Percentiles rank a stretch among this genome's conserved stretches.
These are phyloP conservation scores for Zosterops hypoxanthus DNA, from an alignment of 2,113 vertebrate genomes.

Conservation along the genomic window DNA sequence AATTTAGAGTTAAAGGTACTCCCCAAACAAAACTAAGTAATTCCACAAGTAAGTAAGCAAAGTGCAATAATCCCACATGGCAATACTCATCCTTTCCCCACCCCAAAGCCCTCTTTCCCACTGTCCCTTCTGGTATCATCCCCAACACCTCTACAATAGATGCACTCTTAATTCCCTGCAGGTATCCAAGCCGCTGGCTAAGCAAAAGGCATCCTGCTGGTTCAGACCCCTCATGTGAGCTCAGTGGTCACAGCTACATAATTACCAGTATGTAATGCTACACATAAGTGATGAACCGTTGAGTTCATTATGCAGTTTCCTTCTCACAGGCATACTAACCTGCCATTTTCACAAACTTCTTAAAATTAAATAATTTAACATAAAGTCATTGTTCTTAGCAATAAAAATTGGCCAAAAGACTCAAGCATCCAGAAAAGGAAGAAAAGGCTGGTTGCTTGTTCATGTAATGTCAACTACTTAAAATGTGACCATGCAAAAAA, in stretches of 20 bases:
- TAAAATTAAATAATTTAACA: neutral
- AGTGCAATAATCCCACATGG: neutral
- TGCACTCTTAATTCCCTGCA: neutral
- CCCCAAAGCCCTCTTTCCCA: neutral
- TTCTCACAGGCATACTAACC: neutral
- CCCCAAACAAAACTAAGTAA: neutral
- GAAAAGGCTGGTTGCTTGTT: neutral
- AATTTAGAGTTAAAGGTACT: neutral
- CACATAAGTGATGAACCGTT: neutral
- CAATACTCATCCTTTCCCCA: neutral
- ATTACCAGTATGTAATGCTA: neutral
- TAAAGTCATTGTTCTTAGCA: neutral
- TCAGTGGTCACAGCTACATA: accelerated
- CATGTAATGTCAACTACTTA: neutral
- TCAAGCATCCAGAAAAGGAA: neutral
- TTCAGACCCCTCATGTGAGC: neutral
- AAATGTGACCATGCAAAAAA: neutral
- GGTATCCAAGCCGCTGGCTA: neutral
- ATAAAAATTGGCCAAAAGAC: neutral
- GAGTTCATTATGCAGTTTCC: neutral
- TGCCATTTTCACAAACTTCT: neutral
- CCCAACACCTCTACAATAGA: neutral
- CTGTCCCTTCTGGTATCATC: neutral
- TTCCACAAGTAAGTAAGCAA: neutral
- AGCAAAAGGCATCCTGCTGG: neutral